Conservation (phyloP, 2,888 invertebrate species). For the Polydrusus tereticollis region DNA sequence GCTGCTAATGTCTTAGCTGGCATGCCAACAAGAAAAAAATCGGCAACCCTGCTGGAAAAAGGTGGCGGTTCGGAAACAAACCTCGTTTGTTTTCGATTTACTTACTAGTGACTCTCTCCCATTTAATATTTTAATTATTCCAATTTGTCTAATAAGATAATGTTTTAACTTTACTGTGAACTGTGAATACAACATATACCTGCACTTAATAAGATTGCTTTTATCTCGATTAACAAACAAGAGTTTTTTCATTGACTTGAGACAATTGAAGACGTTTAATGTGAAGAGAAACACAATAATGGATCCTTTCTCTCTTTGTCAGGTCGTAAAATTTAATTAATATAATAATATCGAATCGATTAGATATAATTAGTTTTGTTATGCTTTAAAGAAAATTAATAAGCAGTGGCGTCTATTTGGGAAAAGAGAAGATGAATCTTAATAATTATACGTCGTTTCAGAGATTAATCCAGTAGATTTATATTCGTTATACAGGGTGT, state of each 20-base stretch:
- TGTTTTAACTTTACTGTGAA: no score
- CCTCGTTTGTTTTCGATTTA: no score
- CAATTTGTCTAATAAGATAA: background rate
- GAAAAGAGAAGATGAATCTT: no score
- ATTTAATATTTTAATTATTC: background rate
- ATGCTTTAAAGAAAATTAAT: background rate
- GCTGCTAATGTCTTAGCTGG: no score
- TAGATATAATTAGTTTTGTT: background rate
- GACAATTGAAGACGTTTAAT: background rate
- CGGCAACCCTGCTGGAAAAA: no score
- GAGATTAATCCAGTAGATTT: no score
- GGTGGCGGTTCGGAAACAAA: no score
- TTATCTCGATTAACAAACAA: background rate
- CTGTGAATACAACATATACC: background rate
- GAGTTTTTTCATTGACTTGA: background rate
- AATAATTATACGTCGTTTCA: no score
- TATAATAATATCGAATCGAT: constrained; percentile 1
- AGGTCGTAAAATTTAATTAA: background rate
- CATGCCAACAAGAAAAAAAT: no score
- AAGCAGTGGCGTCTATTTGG: background rate
- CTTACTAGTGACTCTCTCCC: background rate
- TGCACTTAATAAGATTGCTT: background rate
- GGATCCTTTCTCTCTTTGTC: constrained; percentile 31
- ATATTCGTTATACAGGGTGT: no score
- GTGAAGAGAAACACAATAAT: background rate